Base-by-base conservation (phyloP, 2,797 vertebrate genomes). In the Takifugu rubripes region DNA sequence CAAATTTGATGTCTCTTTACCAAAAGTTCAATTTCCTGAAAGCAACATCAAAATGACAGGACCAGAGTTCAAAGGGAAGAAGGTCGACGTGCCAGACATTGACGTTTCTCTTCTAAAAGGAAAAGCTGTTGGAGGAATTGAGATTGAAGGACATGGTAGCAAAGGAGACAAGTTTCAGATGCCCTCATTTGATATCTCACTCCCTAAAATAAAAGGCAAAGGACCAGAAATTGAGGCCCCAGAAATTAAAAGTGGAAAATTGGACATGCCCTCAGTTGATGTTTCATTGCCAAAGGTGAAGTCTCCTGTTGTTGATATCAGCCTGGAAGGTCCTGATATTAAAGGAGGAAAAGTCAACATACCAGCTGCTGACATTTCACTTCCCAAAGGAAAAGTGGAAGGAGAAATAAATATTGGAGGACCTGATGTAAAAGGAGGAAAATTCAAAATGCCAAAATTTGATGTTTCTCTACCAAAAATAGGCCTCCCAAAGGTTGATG, bases 281-380 rank as follows among this genome's bases (percentile, higher is more conserved):
- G 52, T 42, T 25, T 53, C 52, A 15, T 17, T 53, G 5, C 33
- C 52, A 6, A 55, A 55, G 27, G 40, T 78, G 5, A 51, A 78
- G 46, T 56, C 15, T 64, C 1, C 56, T 58, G 52, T 50, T 68
- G 10, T 25, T 9, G 64, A 59, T 15, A 9, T 80, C 2, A 65
- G 44, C 9, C 17, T 81, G 11, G 56, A 66, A 64, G 64, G 65
- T 1, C 72, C 66, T 6, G 70, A 62, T 3, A 25, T 56, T 11
- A 78, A 79, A 49, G 70, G 44, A 43, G 25, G 25, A 12, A 70
- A 68, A 27, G 45, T 70, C 54, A 66, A 82, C 9, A 82, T 90
- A 46, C 88, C 86, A 0, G 70, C 47, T 45, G 56, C 68, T 14
- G 77, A 89, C 2, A 49, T 91, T 61, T 76, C 86, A 26, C 59